Evolutionary conservation across 2,888 invertebrate genomes (phyloP).

Genomic region (Euplexia lucipara): DNA sequence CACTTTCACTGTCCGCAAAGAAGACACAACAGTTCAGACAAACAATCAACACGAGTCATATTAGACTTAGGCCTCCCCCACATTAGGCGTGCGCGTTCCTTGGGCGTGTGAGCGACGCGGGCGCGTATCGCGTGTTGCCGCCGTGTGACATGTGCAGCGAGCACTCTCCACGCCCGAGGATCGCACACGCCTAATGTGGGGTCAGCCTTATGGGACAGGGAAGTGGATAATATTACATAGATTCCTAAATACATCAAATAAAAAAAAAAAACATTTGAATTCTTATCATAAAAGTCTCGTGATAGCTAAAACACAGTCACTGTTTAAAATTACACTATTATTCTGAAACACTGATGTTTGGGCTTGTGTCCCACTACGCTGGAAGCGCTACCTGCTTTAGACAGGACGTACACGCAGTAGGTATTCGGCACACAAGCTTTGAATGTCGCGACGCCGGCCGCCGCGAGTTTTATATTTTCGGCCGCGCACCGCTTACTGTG

Average conservation of each 20-base stretch:
- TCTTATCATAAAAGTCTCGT: conserved; percentile 29
- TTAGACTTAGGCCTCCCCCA: no score
- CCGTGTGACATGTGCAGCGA: no score
- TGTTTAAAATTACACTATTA: conserved; percentile 26
- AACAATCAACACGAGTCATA: no score
- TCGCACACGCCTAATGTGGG: no score
- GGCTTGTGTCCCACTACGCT: conserved; percentile 6
- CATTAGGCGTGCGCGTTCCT: no score
- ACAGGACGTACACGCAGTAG: not conserved
- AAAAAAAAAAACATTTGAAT: conserved; percentile 6
- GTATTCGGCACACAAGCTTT: conserved; percentile 12
- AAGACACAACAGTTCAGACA: no score
- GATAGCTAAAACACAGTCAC: conserved; percentile 54
- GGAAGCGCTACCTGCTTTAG: not conserved
- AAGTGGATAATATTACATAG: no score
- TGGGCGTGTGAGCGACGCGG: no score
- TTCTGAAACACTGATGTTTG: conserved; percentile 21
- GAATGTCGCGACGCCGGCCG: conserved; percentile 22
- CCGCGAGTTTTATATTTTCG: conserved; percentile 16
- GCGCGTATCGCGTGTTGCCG: no score
- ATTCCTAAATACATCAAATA: conserved; percentile 18
- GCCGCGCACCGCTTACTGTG: conserved; percentile 42
- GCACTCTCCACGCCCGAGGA: no score
- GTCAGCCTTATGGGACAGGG: no score
- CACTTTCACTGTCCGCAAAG: no score